Evolutionary conservation across 2,797 vertebrate genomes (phyloP).

Genomic region (Sebastes variabilis): DNA sequence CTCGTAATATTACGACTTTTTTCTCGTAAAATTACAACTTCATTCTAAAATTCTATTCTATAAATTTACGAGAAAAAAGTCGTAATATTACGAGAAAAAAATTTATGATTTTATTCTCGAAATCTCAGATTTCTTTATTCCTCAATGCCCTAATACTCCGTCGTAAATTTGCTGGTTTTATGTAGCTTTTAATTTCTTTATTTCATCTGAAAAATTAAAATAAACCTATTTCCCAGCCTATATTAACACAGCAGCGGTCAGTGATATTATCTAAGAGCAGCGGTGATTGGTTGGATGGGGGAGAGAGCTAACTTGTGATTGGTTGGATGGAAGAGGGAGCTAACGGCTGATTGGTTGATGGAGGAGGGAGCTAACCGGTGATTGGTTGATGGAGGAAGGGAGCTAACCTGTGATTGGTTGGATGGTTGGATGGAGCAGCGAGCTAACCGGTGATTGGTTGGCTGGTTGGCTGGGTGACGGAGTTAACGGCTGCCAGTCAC

Average conservation of each 20-base stretch:
- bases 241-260: too few relatives aligned
- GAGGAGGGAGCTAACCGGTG: slow-evolving; percentile 32
- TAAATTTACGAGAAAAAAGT: too few relatives aligned
- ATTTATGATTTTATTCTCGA: too few relatives aligned
- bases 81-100: too few relatives aligned
- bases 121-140: too few relatives aligned
- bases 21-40: too few relatives aligned
- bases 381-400: slow-evolving; percentile 31
- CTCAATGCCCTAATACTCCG: too few relatives aligned
- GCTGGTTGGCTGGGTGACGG: slow-evolving; percentile 32
- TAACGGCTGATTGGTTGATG: neutral
- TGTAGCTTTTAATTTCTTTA: neutral
- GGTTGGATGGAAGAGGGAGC: slow-evolving; percentile 38
- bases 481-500: slow-evolving; percentile 34
- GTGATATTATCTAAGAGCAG: neutral
- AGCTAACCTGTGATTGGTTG: neutral
- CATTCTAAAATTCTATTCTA: too few relatives aligned
- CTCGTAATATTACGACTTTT: too few relatives aligned
- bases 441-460: neutral
- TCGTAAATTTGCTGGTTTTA: neutral
- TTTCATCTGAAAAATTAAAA: neutral
- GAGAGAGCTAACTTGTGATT: slow-evolving; percentile 30
- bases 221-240: neutral
- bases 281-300: slow-evolving; percentile 5
- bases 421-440: slow-evolving; percentile 33